Percentiles rank a stretch among this genome's conserved stretches.
These are phyloP conservation scores for Amphipoea lucens DNA, from an alignment of 2,888 invertebrate species.

Conservation along the genomic window DNA sequence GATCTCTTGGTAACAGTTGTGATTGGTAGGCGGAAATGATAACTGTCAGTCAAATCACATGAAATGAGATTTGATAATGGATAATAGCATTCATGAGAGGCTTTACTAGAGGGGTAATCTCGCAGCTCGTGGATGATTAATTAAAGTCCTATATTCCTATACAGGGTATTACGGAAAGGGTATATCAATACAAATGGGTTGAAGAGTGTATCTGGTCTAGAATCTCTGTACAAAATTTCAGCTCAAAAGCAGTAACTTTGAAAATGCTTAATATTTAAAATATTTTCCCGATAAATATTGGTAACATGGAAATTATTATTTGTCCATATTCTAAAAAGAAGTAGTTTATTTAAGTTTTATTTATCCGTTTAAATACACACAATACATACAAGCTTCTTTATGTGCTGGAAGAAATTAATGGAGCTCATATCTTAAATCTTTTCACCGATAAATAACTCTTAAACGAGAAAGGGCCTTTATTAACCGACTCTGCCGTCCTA, in stretches of 20 bases:
- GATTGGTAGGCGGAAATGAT: not conserved
- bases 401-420: not conserved
- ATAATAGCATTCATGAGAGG: not conserved
- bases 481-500: conserved; percentile 14
- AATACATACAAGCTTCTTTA: not conserved
- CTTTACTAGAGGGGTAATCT: not conserved
- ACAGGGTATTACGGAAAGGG: no score
- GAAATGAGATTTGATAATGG: not conserved
- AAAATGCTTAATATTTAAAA: no score
- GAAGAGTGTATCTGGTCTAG: no score
- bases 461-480: conserved; percentile 28
- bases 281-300: not conserved
- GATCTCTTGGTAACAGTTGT: no score
- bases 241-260: no score
- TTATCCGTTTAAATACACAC: not conserved
- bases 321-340: not conserved
- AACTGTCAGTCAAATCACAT: not conserved
- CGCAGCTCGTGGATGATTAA: not conserved
- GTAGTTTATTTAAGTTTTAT: not conserved
- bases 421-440: conserved; percentile 26
- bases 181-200: no score
- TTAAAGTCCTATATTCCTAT: not conserved
- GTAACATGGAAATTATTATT: not conserved
- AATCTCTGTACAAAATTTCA: no score
- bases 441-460: conserved; percentile 31